Evolutionary conservation across 2,888 invertebrate genomes (phyloP).

Genomic region (Thecophora atra): DNA sequence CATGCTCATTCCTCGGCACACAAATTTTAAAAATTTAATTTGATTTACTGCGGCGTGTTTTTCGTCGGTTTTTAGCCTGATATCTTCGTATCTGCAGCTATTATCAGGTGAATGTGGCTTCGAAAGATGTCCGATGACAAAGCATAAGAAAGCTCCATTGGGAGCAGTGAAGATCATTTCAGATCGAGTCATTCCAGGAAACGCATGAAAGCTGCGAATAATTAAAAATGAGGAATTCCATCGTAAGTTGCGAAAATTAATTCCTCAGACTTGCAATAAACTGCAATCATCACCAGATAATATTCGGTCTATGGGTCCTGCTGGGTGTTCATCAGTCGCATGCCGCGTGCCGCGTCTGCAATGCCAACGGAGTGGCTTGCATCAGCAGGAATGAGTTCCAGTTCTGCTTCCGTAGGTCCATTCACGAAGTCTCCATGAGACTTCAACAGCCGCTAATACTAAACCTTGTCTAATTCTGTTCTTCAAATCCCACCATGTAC

Average conservation of each 20-base stretch:
- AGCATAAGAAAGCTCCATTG: too few relatives aligned
- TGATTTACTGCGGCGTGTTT: neutral
- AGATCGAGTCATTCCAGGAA: neutral
- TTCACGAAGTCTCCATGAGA: neutral
- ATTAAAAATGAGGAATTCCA: neutral
- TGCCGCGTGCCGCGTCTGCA: constrained; percentile 52
- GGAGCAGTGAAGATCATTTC: too few relatives aligned
- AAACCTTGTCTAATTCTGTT: neutral
- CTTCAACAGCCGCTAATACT: neutral
- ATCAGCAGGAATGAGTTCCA: constrained; percentile 44
- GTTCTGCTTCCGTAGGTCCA: constrained; percentile 51
- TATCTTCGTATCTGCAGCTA: too few relatives aligned
- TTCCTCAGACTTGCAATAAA: neutral
- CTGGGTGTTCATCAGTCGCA: constrained; percentile 23
- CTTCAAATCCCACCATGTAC: neutral
- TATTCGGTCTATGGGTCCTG: constrained; percentile 9
- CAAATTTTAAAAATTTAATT: too few relatives aligned
- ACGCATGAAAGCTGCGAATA: neutral
- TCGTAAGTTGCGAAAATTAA: neutral
- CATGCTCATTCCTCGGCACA: too few relatives aligned
- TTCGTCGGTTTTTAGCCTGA: too few relatives aligned
- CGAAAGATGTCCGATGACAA: too few relatives aligned
- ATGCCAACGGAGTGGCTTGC: constrained; percentile 48
- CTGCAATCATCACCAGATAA: neutral
- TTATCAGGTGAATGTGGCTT: too few relatives aligned